Evolutionary conservation across 2,797 vertebrate species (phyloP).

Genomic region (Dermochelys coriacea): DNA sequence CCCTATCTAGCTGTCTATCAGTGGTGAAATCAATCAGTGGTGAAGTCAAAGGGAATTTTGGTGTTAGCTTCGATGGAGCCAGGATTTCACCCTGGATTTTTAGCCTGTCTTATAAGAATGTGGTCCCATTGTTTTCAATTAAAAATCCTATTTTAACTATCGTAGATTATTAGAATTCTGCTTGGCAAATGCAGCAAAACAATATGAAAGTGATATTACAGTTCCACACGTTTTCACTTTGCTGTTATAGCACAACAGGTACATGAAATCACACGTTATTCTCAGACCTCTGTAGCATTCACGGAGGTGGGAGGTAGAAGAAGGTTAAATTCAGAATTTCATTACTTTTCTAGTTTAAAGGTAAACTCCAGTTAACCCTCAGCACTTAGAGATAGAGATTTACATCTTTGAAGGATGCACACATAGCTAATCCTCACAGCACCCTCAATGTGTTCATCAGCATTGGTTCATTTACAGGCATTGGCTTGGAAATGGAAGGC

Average conservation of each 20-base stretch:
- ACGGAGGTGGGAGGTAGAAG: neutral
- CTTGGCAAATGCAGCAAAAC: neutral
- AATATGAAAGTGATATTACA: neutral
- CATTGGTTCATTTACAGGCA: neutral
- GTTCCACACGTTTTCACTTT: constrained; percentile 19
- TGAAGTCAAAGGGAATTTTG: neutral
- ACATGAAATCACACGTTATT: neutral
- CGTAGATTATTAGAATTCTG: neutral
- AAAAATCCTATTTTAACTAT: neutral
- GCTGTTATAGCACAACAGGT: constrained; percentile 7
- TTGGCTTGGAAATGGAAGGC: neutral
- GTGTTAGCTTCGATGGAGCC: neutral
- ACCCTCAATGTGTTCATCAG: neutral
- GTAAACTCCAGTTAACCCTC: neutral
- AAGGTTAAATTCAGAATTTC: neutral
- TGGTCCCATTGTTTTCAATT: neutral
- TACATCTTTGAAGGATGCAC: neutral
- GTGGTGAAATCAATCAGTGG: neutral
- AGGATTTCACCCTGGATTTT: neutral
- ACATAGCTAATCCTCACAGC: neutral
- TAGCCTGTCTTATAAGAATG: neutral
- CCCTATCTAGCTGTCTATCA: neutral
- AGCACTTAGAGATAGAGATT: neutral
- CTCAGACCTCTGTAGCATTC: neutral
- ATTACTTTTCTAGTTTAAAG: neutral